Conservation (phyloP, 2,113 vertebrate genomes). For the Todiramphus chloris region DNA sequence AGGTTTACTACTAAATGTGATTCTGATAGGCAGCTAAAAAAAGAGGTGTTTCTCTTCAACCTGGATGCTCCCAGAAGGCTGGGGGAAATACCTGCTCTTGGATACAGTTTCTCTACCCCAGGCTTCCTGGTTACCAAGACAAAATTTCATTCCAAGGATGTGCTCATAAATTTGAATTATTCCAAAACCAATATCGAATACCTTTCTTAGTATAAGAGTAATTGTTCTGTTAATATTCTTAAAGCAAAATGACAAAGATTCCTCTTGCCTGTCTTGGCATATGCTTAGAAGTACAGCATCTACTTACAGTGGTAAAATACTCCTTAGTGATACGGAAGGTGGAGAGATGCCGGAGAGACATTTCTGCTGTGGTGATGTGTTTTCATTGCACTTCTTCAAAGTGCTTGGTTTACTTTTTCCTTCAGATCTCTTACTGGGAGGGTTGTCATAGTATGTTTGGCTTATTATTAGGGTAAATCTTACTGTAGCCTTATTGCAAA, state of each 20-base stretch:
- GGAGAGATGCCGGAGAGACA: neutral
- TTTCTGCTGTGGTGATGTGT: neutral
- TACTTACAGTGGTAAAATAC: neutral
- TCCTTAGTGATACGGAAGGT: neutral
- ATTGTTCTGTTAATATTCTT: conserved; percentile 19
- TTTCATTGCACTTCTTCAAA: conserved; percentile 10
- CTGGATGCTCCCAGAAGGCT: neutral
- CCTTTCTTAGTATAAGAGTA: conserved; percentile 9
- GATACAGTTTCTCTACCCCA: neutral
- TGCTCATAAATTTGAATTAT: conserved; percentile 18
- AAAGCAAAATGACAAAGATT: conserved; percentile 19
- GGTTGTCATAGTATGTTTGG: neutral
- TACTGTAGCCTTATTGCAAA: conserved; percentile 14
- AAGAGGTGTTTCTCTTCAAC: neutral
- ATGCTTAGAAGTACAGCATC: neutral
- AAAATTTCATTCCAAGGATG: neutral
- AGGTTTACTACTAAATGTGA: neutral
- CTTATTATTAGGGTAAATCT: conserved; percentile 51
- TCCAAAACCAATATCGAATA: neutral
- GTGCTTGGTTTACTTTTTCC: neutral
- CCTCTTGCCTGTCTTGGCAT: neutral
- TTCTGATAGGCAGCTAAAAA: neutral
- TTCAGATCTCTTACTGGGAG: neutral
- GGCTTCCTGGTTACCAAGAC: neutral
- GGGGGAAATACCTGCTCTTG: neutral